These are phyloP conservation scores for Archivesica marissinica DNA, from an alignment of 1,140 invertebrate species.

Conservation along the genomic window DNA sequence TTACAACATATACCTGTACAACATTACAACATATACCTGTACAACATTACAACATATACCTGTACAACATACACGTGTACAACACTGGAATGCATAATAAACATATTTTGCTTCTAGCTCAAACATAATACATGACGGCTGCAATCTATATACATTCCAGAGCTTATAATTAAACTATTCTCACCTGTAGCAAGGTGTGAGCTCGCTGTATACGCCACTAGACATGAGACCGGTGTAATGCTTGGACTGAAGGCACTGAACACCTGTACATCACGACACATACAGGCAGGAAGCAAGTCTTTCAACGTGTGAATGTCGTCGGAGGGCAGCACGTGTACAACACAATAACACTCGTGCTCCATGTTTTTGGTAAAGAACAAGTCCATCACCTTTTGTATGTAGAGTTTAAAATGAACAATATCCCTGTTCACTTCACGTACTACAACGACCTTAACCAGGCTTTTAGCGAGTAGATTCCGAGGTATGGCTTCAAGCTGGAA, in stretches of 20 bases:
- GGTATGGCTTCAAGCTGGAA: conserved; percentile 42
- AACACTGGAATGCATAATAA: too few species aligned
- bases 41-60: too few species aligned
- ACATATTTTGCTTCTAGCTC: too few species aligned
- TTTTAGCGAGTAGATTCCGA: neutral
- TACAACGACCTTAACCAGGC: conserved; percentile 28
- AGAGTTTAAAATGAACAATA: conserved; percentile 31
- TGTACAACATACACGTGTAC: too few species aligned
- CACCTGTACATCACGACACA: neutral
- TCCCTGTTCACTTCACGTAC: conserved; percentile 32
- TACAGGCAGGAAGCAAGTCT: neutral
- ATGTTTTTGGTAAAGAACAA: conserved; percentile 12
- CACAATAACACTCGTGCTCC: conserved; percentile 31
- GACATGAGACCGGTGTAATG: conserved; percentile 5
- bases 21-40: too few species aligned
- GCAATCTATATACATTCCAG: too few species aligned
- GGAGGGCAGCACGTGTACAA: conserved; percentile 11
- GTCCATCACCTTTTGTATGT: neutral
- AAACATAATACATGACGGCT: too few species aligned
- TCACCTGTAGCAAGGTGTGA: neutral
- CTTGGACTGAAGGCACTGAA: conserved; percentile 34
- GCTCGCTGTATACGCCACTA: neutral
- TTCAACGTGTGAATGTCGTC: conserved; percentile 3
- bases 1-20: too few species aligned
- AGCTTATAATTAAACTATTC: too few species aligned